Base-by-base conservation (phyloP, 2,797 vertebrate genomes). In the Cirrhinus molitorella region DNA sequence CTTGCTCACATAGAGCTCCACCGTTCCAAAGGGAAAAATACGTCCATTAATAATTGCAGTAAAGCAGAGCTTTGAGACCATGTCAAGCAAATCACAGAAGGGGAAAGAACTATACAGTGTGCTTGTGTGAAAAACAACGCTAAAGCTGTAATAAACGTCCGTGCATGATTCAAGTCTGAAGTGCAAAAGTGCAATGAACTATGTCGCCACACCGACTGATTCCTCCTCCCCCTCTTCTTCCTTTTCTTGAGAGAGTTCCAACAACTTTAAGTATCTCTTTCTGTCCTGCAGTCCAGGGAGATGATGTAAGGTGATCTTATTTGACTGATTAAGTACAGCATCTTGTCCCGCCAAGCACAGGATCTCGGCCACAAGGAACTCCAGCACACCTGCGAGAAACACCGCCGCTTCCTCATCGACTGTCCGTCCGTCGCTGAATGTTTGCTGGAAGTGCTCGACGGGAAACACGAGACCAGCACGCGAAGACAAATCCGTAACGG, bases 331-430 rank as follows among this genome's bases (percentile, higher is more conserved):
- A 5, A 37, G 23, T 25, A 13, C 61, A 19, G 81, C 85, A 3
- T 79, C 43, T 23, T 75, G 37, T 7, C 77, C 72, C 2, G 85
- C 81, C 34, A 76, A 51, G 10, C 23, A 47, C 17, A 84, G n/a
- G 4, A 86, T 55, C 34, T 84, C 65, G n/a, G 45, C 23, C 40
- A 86, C 85, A 6, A 86, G 77, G 25, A 70, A 83, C 53, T 86
- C 76, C 76, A 83, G 31, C 40, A 80, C 81, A 14, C 65, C 77
- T 19, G 78, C 28, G 17, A 86, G 25, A 47, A 86, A 86, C 23
- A 86, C 77, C 10, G 85, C 73, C 16, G 63, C 85, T 31, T 47
- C 23, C 17, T 5, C 28, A 0, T 21, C 45, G 2, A 86, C 12
- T 14, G 2, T 21, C 9, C 43, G 9, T 5, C 23, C 79, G 12